These are phyloP conservation scores for Theocolax elegans DNA, from an alignment of 1,140 invertebrate species.

Conservation along the genomic window DNA sequence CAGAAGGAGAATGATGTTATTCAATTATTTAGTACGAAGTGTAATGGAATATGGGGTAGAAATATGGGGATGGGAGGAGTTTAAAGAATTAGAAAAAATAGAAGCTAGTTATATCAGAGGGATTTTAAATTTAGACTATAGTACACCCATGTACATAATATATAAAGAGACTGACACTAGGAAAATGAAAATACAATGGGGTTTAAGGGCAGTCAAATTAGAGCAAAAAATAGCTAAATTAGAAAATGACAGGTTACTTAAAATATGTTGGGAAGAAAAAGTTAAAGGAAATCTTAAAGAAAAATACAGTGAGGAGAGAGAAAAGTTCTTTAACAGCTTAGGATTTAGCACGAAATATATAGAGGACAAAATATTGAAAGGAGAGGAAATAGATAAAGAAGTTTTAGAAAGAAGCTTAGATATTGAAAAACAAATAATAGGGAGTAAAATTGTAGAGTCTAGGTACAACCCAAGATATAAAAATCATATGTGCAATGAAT, in stretches of 20 bases:
- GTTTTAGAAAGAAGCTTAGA: neutral
- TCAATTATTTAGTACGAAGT: constrained; percentile 34
- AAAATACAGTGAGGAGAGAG: constrained; percentile 10
- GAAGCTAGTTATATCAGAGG: constrained; percentile 29
- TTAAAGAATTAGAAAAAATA: constrained; percentile 33
- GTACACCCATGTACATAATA: constrained; percentile 39
- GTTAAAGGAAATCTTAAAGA: neutral
- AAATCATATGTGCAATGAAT: neutral
- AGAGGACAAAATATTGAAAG: neutral
- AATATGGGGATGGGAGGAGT: constrained; percentile 42
- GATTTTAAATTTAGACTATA: constrained; percentile 36
- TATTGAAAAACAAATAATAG: constrained; percentile 2
- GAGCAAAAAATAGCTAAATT: constrained; percentile 17
- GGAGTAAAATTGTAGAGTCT: constrained; percentile 19
- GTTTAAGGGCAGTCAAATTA: constrained; percentile 13
- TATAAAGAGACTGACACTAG: neutral
- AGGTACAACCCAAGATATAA: constrained; percentile 29
- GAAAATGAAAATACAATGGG: constrained; percentile 28
- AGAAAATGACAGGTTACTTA: constrained; percentile 9
- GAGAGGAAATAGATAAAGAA: neutral
- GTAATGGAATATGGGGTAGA: constrained; percentile 41
- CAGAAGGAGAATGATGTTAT: constrained; percentile 33
- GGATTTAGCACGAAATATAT: neutral
- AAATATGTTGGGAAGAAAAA: constrained; percentile 31
- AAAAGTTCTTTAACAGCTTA: constrained; percentile 28